phyloP scores from a whole-genome alignment of 2,113 vertebrate species.

The Eulemur rufifrons region DNA sequence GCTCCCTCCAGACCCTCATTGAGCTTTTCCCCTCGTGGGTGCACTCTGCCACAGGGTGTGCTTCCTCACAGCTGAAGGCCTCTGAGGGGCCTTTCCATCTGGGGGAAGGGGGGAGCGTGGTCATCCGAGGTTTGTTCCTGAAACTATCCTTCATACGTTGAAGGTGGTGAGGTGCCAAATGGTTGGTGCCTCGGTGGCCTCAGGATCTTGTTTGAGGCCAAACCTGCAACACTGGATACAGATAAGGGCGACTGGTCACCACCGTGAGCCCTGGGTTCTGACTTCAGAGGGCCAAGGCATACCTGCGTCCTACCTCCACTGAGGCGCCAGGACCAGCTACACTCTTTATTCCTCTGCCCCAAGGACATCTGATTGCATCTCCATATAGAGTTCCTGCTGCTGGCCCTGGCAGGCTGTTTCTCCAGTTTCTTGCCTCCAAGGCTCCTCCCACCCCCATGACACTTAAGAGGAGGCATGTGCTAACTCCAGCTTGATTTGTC shows the following conservation, averaged over 20 bases:
- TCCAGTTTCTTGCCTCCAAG: not conserved
- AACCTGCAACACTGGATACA: not conserved
- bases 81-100: not conserved
- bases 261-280: not conserved
- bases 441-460: not conserved
- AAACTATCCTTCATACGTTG: not conserved
- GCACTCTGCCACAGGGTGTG: not conserved
- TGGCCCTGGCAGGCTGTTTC: not conserved
- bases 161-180: not conserved
- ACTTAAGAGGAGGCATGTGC: slow-evolving; percentile 33
- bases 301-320: not conserved
- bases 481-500: not conserved
- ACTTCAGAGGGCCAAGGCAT: not conserved
- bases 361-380: not conserved
- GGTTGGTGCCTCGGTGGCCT: not conserved
- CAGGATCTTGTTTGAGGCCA: not conserved
- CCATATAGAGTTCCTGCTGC: not conserved
- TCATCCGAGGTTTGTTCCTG: not conserved
- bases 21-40: not conserved
- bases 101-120: not conserved
- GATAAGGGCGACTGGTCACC: not conserved
- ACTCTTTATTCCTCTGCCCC: not conserved
- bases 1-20: not conserved
- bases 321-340: not conserved
- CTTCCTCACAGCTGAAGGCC: not conserved